Evolutionary conservation across 2,113 vertebrate genomes (phyloP), one percentile per base, ranked within the genome.

Genomic region (Oreochromis aureus): DNA sequence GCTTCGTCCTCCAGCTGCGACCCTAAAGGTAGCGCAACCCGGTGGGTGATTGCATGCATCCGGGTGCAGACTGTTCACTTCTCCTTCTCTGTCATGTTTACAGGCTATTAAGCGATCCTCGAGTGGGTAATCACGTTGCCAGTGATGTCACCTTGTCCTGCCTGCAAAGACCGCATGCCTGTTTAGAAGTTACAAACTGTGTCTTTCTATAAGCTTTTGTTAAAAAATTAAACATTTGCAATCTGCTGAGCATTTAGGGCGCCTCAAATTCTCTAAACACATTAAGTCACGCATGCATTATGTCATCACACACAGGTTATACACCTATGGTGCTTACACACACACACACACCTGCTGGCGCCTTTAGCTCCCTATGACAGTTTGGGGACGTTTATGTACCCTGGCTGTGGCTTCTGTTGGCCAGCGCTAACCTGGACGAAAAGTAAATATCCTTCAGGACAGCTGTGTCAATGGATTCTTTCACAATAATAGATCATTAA

Each of bases 401-500:
- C 34, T 80, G 19, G 12, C 61, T 73, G 27, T 85, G 19, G 13
- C 54, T 34, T 24, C 71, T 34, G 80, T 81, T 89, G 69, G 88
- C 15, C 27, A 32, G 30, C 12, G 18, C 27, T 87, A 88, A 92
- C 30, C 63, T 56, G 78, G 59, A 36, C 66, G 34, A 85, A 82
- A 89, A 69, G 86, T 78, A 91, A 91, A 91, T 34, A 84, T 59
- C 69, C 54, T 84, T 58, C 36, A 24, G 53, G 56, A 51, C 27
- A 24, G 32, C 59, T 93, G 91, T 80, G 94, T 88, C 90, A 92
- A 93, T 89, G 34, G 36, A 88, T 89, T 83, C 39, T 92, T 92
- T 89, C 91, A 89, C 90, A 94, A 94, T 90, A 78, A 94, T 92
- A 85, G 94, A 95, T 88, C 58, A 93, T 95, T 93, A 94, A 94